Percentiles rank a stretch among this genome's conserved stretches.
These are phyloP conservation scores for Drosophila aldrichi DNA, from an alignment of 2,888 invertebrate species.

Conservation along the genomic window DNA sequence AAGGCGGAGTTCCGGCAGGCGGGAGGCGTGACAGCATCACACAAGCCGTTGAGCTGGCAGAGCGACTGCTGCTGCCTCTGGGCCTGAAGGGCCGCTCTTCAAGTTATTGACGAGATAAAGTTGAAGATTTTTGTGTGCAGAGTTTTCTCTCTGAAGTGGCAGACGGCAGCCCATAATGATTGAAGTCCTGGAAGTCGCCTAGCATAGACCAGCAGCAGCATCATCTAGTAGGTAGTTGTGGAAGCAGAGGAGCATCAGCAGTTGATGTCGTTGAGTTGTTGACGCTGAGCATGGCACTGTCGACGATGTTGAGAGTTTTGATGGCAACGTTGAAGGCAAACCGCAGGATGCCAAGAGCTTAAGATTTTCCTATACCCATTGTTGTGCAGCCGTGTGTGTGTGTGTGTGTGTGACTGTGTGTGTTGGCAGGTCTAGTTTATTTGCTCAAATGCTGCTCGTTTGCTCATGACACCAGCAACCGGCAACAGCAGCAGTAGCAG, in stretches of 20 bases:
- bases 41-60: constrained; percentile 22
- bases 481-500: constrained; percentile 36
- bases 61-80: constrained; percentile 2
- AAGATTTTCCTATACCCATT: constrained; percentile 41
- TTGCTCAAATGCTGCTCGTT: constrained; percentile 76
- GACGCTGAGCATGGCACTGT: constrained; percentile 45
- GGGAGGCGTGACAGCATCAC: background rate
- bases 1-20: background rate
- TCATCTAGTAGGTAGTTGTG: constrained; percentile 2
- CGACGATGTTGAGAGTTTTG: constrained; percentile 48
- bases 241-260: constrained; percentile 21
- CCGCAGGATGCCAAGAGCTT: constrained; percentile 57
- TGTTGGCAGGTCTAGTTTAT: constrained; percentile 71
- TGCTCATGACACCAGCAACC: constrained; percentile 77
- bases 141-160: constrained; percentile 78
- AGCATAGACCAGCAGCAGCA: background rate
- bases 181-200: constrained; percentile 37
- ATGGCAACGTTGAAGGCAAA: constrained; percentile 44
- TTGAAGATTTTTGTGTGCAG: constrained; percentile 79
- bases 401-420: constrained; percentile 16
- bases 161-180: constrained; percentile 73
- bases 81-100: constrained; percentile 55
- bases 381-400: constrained; percentile 25
- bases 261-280: constrained; percentile 57
- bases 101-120: constrained; percentile 81